These are phyloP conservation scores for Polydesmus complanatus DNA, from an alignment of 2,888 invertebrate species.

Conservation along the genomic window DNA sequence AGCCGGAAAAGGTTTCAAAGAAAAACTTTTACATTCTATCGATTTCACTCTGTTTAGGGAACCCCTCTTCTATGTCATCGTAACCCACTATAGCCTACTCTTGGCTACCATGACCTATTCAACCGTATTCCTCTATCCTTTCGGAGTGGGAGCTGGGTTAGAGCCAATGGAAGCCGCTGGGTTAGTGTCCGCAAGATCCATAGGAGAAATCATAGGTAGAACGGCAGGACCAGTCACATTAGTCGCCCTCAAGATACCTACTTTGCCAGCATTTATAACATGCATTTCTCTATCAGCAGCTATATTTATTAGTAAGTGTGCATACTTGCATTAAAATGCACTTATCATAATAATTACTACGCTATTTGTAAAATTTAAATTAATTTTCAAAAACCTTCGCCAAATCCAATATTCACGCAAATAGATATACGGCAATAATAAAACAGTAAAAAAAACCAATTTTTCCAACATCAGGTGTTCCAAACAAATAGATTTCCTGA, in stretches of 20 bases:
- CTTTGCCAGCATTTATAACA: background rate
- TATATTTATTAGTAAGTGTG: conserved; percentile 1
- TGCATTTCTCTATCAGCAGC: conserved; percentile 1
- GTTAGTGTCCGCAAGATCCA: conserved; percentile 5
- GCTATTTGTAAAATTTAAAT: too few species aligned
- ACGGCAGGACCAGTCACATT: conserved; percentile 6
- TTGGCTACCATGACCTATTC: conserved; percentile 4
- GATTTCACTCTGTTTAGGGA: background rate
- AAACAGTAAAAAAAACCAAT: too few species aligned
- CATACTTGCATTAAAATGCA: background rate
- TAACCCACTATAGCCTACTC: background rate
- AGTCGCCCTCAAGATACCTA: background rate
- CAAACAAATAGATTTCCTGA: too few species aligned
- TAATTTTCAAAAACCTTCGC: too few species aligned
- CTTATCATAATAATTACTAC: too few species aligned
- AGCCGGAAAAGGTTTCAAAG: background rate
- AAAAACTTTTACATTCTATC: background rate
- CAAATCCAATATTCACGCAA: too few species aligned
- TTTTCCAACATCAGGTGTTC: too few species aligned
- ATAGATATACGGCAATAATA: too few species aligned
- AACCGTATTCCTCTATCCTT: conserved; percentile 6
- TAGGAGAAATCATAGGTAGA: conserved; percentile 11
- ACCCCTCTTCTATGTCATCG: background rate
- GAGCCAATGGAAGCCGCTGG: conserved; percentile 13
- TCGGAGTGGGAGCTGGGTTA: conserved; percentile 11